A percentile compares a stretch with the other conserved stretches of the same genome.
Conservation (phyloP, 2,113 vertebrate genomes). For the Anoura caudifer region DNA sequence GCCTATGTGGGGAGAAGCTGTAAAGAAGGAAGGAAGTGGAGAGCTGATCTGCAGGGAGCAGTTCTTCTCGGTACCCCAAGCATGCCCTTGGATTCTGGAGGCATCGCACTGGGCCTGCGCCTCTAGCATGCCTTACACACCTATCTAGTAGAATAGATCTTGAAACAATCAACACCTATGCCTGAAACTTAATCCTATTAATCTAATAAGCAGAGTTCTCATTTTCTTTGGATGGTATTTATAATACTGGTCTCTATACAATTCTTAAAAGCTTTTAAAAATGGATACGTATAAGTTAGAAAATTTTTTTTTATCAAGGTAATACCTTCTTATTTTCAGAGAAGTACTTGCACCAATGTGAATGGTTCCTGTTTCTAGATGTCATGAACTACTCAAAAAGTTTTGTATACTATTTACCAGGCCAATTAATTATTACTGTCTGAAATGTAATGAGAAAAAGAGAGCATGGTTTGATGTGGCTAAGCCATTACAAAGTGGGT, state of each 20-base stretch:
- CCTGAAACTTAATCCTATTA: background rate
- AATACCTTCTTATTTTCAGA: background rate
- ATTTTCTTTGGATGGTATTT: slow-evolving; percentile 21
- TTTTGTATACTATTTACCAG: background rate
- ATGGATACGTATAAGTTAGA: background rate
- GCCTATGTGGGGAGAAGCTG: background rate
- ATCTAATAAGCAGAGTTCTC: background rate
- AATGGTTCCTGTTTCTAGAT: background rate
- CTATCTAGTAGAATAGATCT: background rate
- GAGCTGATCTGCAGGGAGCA: background rate
- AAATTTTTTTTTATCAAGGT: background rate
- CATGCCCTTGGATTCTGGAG: background rate
- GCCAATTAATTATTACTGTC: background rate
- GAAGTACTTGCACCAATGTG: background rate
- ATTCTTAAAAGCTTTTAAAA: background rate
- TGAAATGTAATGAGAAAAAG: slow-evolving; percentile 30
- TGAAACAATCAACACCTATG: background rate
- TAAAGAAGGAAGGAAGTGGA: background rate
- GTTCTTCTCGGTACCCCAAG: background rate
- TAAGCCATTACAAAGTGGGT: background rate
- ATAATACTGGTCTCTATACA: background rate
- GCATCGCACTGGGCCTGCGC: background rate
- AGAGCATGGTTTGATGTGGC: background rate
- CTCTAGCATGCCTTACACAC: background rate
- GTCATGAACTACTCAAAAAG: background rate